A percentile compares a stretch with the other conserved stretches of the same genome.
These are phyloP conservation scores for Argentina silus DNA, from an alignment of 2,797 vertebrate species.

Conservation along the genomic window DNA sequence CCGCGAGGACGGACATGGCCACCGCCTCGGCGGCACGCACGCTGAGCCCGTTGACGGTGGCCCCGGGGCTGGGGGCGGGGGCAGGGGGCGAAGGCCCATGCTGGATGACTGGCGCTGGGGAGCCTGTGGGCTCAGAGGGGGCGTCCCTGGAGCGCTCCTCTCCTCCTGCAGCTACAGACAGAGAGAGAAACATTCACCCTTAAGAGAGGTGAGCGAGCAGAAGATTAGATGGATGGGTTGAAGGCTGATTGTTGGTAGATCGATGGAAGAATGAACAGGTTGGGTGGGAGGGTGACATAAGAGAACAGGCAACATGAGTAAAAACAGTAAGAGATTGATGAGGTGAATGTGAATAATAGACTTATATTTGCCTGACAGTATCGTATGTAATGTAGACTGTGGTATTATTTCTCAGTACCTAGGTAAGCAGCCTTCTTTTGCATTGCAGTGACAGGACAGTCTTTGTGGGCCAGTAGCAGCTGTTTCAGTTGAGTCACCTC, in stretches of 20 bases:
- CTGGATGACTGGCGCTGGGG: constrained; percentile 88
- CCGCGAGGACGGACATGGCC: constrained; percentile 90
- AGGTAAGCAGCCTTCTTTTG: constrained; percentile 94
- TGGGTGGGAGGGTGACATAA: neutral
- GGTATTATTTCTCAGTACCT: constrained; percentile 69
- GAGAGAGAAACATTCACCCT: constrained; percentile 77
- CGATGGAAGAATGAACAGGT: neutral
- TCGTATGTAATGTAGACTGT: too few species aligned
- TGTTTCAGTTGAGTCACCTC: constrained; percentile 96
- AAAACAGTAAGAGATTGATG: neutral
- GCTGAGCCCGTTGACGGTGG: constrained; percentile 87
- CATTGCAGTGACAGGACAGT: constrained; percentile 94
- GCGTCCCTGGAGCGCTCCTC: constrained; percentile 87
- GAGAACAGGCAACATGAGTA: neutral
- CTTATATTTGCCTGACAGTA: constrained; percentile 2
- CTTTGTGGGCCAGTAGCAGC: constrained; percentile 95
- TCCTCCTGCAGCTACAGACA: constrained; percentile 75
- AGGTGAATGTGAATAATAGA: neutral
- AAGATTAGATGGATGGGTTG: constrained; percentile 71
- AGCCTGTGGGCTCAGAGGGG: constrained; percentile 80
- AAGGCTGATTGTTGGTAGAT: constrained; percentile 48
- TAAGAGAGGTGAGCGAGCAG: constrained; percentile 72
- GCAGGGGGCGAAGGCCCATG: constrained; percentile 77
- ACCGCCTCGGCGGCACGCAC: constrained; percentile 92
- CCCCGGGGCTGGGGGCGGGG: constrained; percentile 68